A percentile compares a stretch with the other conserved stretches of the same genome.
These are phyloP conservation scores for Ormia ochracea DNA, from an alignment of 2,888 invertebrate genomes.

Conservation along the genomic window DNA sequence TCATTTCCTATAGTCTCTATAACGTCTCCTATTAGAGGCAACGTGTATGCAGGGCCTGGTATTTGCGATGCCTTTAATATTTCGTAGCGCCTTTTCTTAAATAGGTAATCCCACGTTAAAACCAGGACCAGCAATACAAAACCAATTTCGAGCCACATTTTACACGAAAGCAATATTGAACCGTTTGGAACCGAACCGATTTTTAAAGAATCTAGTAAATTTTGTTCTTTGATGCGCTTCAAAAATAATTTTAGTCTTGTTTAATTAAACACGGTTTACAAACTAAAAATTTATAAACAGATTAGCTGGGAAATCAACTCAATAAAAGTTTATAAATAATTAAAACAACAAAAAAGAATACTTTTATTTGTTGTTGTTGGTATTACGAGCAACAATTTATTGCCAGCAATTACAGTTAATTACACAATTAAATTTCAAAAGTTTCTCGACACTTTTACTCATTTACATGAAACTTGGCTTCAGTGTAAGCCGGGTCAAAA, in stretches of 20 bases:
- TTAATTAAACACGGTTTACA: neutral
- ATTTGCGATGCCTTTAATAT: constrained; percentile 32
- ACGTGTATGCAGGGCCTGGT: constrained; percentile 32
- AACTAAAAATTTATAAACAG: constrained; percentile 10
- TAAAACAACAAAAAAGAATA: neutral
- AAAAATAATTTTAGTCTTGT: constrained; percentile 6
- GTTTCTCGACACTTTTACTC: neutral
- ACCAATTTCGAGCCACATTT: constrained; percentile 13
- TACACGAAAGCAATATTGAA: too few relatives aligned
- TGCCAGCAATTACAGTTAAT: too few relatives aligned
- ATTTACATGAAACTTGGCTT: neutral
- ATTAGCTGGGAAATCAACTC: neutral
- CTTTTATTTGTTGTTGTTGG: neutral
- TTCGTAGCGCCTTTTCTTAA: constrained; percentile 31
- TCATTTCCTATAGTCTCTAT: constrained; percentile 23
- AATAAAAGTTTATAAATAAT: neutral
- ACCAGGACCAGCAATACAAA: neutral
- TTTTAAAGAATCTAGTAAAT: too few relatives aligned
- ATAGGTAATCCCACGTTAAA: constrained; percentile 42
- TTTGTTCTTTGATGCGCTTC: too few relatives aligned
- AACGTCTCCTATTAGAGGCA: constrained; percentile 53
- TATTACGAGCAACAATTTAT: neutral
- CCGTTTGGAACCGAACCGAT: too few relatives aligned
- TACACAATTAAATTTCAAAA: constrained; percentile 15
- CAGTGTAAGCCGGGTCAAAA: constrained; percentile 21